phyloP scores from a whole-genome alignment of 92 coral and sea anemone genomes.

The Umimayanthus kanabou region DNA sequence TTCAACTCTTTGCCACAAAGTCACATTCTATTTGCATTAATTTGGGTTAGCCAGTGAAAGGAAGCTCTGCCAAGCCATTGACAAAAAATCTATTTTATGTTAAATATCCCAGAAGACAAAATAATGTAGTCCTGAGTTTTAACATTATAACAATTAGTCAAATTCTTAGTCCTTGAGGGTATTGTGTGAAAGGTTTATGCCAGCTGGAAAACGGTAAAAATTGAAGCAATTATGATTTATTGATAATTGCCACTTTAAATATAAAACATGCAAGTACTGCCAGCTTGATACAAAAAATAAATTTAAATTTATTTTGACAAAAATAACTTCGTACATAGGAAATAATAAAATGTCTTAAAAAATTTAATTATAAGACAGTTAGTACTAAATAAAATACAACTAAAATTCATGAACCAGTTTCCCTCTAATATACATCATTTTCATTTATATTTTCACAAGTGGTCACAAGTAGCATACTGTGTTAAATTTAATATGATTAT shows the following conservation, averaged over 20 bases:
- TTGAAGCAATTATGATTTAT: background rate
- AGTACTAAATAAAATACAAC: too few relatives aligned
- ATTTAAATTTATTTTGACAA: background rate
- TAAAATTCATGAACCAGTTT: too few relatives aligned
- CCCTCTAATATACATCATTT: too few relatives aligned
- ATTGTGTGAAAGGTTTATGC: background rate
- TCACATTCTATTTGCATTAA: background rate
- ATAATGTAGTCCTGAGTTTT: background rate
- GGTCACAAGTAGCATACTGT: background rate
- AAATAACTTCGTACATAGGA: too few relatives aligned
- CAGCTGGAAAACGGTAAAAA: background rate
- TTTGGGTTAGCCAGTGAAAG: background rate
- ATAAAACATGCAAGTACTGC: background rate
- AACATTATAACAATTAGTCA: too few relatives aligned
- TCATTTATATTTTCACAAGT: background rate
- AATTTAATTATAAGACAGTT: too few relatives aligned
- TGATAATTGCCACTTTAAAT: too few relatives aligned
- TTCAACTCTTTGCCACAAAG: background rate
- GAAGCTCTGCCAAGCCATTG: background rate
- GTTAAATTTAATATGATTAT: too few relatives aligned
- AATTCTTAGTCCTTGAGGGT: background rate
- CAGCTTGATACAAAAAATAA: background rate
- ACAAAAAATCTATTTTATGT: background rate
- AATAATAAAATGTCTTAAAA: too few relatives aligned
- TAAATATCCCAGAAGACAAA: constrained; percentile 9